Evolutionary conservation across 2,113 vertebrate species (phyloP), one percentile per base, ranked within the genome.

Genomic region (Prunella fulvescens): DNA sequence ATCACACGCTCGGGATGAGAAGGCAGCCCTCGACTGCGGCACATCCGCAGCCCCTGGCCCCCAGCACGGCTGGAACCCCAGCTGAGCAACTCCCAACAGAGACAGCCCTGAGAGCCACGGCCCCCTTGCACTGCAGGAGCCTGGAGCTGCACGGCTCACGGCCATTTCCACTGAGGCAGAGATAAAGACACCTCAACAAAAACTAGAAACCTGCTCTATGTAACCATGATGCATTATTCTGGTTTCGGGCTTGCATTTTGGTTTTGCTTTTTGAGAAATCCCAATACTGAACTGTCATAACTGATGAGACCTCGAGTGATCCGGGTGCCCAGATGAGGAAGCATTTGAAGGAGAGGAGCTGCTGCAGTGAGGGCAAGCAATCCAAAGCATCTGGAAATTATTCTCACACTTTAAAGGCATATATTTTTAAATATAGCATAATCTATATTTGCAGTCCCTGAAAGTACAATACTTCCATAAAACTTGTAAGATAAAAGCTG

Each of bases 1-100:
- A 5, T 45, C 51, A 11, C 5, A 2, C 0, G 0, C 60, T 33
- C 37, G 9, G 58, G 74, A 11, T 7, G 74, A 25, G 45, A 61
- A 1, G 39, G 64, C 50, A 76, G 76, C 66, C 45, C 37, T 31
- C 1, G 23, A 12, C 2, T 17, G 40, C 1, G 14, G 66, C 39
- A 73, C 31, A 14, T 53, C 71, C 22, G 19, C 0, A 1, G 7
- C 37, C 18, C 37, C 35, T 6, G 10, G 15, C 17, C 81, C 26
- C 0, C 33, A 35, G 58, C 45, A 14, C 0, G 28, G 56, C 48
- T 23, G 57, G 6, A 18, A 7, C 25, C 42, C 14, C 48, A 45
- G 71, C 42, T 3, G 11, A 50, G 39, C 29, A 11, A 2, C 3
- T 13, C 23, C 6, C 0, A 1, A 10, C 2, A 12, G n/a, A 69